Conservation (phyloP, 2,113 vertebrate species). For the Mionectes macconnelli region DNA sequence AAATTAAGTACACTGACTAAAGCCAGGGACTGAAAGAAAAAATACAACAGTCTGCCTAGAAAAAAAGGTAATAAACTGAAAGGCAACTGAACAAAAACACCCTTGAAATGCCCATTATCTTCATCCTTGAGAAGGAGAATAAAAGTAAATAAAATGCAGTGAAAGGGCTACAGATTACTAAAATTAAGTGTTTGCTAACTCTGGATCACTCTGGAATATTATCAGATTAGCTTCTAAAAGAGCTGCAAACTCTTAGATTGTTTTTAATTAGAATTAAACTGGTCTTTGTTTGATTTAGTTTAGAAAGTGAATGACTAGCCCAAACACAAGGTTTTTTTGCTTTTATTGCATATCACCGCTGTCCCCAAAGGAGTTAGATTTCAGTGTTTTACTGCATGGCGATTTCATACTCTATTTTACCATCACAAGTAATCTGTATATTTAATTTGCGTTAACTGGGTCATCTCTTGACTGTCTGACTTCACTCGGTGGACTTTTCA, state of each 20-base stretch:
- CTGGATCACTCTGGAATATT: not conserved
- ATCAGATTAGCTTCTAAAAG: not conserved
- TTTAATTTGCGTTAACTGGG: not conserved
- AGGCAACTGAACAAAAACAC: not conserved
- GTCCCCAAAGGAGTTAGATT: not conserved
- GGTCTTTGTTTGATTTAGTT: not conserved
- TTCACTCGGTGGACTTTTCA: not conserved
- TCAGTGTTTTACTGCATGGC: not conserved
- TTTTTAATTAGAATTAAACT: not conserved
- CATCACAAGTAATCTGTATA: not conserved
- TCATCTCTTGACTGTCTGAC: not conserved
- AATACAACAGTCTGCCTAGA: not conserved
- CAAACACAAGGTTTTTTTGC: not conserved
- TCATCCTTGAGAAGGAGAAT: not conserved
- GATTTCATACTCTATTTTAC: not conserved
- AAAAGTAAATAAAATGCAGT: not conserved
- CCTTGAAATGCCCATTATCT: rapidly evolving
- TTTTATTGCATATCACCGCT: not conserved
- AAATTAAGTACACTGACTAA: not conserved
- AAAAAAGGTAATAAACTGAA: not conserved
- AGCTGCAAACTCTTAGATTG: not conserved
- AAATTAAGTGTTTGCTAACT: not conserved
- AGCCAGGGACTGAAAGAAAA: not conserved
- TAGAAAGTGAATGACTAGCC: not conserved
- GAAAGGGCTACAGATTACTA: not conserved